Base-by-base conservation (phyloP, 2,113 vertebrate genomes). In the Marmota monax region DNA sequence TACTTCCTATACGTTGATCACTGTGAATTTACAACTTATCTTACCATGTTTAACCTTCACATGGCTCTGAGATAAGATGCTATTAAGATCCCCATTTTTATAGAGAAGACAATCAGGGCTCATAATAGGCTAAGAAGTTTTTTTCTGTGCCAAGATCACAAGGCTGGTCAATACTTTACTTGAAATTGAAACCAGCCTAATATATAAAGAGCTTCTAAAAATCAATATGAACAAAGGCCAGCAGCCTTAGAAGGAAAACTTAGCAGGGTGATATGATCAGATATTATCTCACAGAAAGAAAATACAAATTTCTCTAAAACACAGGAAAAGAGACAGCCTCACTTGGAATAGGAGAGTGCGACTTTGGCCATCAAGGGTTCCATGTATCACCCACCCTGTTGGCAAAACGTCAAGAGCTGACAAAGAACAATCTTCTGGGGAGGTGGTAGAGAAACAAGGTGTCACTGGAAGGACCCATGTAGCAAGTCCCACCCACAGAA, bases 121-220 rank as follows among this genome's bases (percentile, higher is more conserved):
- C 69, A 42, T 7, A 63, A 63, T 6, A 53, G 45, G 20, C 39
- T n/a, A 88, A 95, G 34, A 34, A 25, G 84, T 78, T 73, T 53
- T 45, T 53, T 77, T 45, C 69, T 16, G 48, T 83, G 37, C 61
- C n/a, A n/a, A 70, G 73, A 61, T 70, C 76, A 87, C 45, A 92
- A 73, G 48, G 5, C 29, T 79, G 53, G 3, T 84, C 61, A 94
- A 23, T 45, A 65, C 32, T 61, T 84, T 85, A 87, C 23, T 92
- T 78, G 39, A 85, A 96, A 92, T 87, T 84, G 39, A 63, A 84
- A 90, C 4, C 25, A 76, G 32, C n/a, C 51, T 69, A 51, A 72
- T 88, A 84, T 27, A 61, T 84, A 88, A 88, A 84, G 37, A 96
- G 67, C 58, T 67, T 34, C 37, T 34, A 61, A 51, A 96, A 95